Evolutionary conservation across 2,888 invertebrate genomes (phyloP).

Genomic region (Perithous albicinctus): DNA sequence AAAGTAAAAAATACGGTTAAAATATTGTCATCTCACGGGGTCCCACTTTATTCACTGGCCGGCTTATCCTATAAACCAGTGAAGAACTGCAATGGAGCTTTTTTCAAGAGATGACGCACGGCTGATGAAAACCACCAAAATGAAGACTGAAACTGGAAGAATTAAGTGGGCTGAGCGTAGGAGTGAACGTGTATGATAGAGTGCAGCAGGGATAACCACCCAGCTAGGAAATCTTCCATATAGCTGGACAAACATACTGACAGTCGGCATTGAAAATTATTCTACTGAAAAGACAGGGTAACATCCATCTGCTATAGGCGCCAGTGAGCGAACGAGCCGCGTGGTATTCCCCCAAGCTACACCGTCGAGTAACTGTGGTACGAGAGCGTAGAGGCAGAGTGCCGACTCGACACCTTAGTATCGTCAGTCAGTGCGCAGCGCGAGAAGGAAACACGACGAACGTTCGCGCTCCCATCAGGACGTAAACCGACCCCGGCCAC

Average conservation of each 20-base stretch:
- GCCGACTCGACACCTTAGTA: constrained; percentile 51
- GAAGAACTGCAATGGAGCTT: background rate
- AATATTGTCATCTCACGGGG: too few relatives aligned
- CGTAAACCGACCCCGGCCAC: background rate
- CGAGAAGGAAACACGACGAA: constrained; percentile 9
- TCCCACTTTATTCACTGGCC: too few relatives aligned
- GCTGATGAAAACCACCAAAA: background rate
- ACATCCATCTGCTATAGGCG: background rate
- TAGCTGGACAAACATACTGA: background rate
- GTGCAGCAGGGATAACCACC: background rate
- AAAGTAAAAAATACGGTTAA: too few relatives aligned
- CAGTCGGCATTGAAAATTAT: background rate
- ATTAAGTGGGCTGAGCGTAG: background rate
- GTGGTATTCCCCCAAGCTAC: constrained; percentile 11
- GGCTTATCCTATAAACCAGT: background rate
- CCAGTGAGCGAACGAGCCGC: background rate
- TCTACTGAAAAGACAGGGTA: background rate
- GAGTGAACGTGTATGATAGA: background rate
- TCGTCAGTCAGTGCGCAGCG: constrained; percentile 44
- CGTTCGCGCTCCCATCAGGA: background rate
- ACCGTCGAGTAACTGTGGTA: constrained; percentile 4
- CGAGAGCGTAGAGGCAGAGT: constrained; percentile 53
- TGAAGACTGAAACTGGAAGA: background rate
- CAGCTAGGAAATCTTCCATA: background rate
- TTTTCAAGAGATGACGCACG: background rate